Evolutionary conservation across 2,113 vertebrate species (phyloP).

Genomic region (Muntiacus reevesi): DNA sequence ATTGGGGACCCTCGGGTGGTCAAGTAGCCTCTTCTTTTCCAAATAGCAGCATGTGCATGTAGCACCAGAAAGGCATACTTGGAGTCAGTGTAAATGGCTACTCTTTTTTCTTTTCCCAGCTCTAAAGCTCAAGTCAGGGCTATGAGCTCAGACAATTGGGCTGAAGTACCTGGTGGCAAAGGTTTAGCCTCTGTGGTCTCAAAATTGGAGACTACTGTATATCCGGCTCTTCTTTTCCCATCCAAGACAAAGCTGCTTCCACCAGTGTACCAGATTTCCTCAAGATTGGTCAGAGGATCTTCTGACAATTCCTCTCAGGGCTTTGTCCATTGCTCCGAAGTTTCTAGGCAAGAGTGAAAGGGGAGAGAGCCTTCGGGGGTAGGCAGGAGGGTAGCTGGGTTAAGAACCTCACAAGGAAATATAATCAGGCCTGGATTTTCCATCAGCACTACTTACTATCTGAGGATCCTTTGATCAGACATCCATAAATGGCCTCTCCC

Average conservation of each 20-base stretch:
- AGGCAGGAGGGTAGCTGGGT: not conserved
- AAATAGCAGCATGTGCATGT: not conserved
- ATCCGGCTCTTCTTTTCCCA: rapidly evolving
- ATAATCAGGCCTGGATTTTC: not conserved
- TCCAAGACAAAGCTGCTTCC: not conserved
- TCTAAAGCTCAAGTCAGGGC: not conserved
- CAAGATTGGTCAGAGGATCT: not conserved
- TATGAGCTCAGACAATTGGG: not conserved
- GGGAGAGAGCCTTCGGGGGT: not conserved
- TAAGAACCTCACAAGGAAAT: not conserved
- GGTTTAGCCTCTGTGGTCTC: not conserved
- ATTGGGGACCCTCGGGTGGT: not conserved
- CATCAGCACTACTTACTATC: not conserved
- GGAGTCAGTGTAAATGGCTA: not conserved
- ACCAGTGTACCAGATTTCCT: not conserved
- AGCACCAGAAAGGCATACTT: not conserved
- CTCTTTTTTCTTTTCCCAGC: not conserved
- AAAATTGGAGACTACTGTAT: not conserved
- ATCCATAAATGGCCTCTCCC: not conserved
- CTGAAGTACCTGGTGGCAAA: not conserved
- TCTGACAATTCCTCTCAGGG: not conserved
- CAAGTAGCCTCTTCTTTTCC: not conserved
- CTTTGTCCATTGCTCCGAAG: not conserved
- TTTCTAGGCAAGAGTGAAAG: not conserved
- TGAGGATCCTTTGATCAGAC: not conserved